Evolutionary conservation across 1,140 invertebrate species (phyloP), one percentile per base, ranked within the genome.

Genomic region (Dreissena polymorpha): DNA sequence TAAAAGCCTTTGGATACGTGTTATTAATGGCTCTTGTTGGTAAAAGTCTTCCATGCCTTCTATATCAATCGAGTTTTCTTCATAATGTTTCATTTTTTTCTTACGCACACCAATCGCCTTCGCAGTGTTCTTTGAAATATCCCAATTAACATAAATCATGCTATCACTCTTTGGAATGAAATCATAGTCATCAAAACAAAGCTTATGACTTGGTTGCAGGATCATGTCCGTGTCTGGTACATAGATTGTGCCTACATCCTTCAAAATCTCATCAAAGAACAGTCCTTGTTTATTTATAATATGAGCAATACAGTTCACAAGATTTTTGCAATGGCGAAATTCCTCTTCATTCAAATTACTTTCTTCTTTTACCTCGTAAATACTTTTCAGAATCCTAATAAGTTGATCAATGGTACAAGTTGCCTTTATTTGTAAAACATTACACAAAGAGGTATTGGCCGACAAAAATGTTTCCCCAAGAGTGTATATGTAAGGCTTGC

Each of bases 401-500:
- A 83, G 1, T 14, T 64, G 50, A 12, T 57, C 2, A 27, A 68
- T 16, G 2, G 68, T 16, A 53, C 85, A 88, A 8, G 10, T n/a
- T 10, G 79, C 60, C 75, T 84, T 77, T 16, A 89, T 80, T 25
- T 57, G 39, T 21, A 88, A 18, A 27, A 69, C 16, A 64, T 77
- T 0, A 18, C 84, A 73, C 49, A 86, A 82, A 49, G 7, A n/a
- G 13, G 27, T 23, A 51, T 55, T 73, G 23, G 64, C 6, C 23
- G 12, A 55, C 2, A 80, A 14, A 16, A 72, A 64, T 10, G 60
- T 68, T 23, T 39, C 55, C 21, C 67, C 29, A 0, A 90, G 70
- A 29, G 60, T 65, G 64, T 72, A 89, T 0, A 89, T 16, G 67
- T 86, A 79, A 51, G 89, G 89, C 18, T 70, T 55, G 39, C 86